These are phyloP conservation scores for Harpegnathos saltator DNA, from an alignment of 1,140 invertebrate species.

Conservation along the genomic window DNA sequence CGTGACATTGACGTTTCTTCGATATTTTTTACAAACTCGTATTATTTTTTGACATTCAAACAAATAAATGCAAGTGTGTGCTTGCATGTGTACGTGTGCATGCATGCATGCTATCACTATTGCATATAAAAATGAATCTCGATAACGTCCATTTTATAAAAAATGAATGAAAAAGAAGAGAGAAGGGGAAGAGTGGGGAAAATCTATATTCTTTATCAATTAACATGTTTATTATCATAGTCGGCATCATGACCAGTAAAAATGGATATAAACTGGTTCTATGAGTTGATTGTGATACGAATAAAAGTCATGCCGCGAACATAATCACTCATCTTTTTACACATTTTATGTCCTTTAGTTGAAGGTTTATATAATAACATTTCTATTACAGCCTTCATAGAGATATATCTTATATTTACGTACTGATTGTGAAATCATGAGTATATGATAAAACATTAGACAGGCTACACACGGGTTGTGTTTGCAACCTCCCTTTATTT, in stretches of 20 bases:
- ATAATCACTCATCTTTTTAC: slow-evolving; percentile 70
- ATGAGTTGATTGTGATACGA: neutral
- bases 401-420: slow-evolving; percentile 37
- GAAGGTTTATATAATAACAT: slow-evolving; percentile 56
- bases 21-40: slow-evolving; percentile 45
- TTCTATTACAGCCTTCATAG: slow-evolving; percentile 13
- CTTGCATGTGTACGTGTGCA: slow-evolving; percentile 76
- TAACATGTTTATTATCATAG: slow-evolving; percentile 20
- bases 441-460: slow-evolving; percentile 48
- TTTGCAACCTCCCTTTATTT: slow-evolving; percentile 38
- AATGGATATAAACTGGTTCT: slow-evolving; percentile 15
- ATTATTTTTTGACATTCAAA: slow-evolving; percentile 41
- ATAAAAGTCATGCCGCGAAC: slow-evolving; percentile 45
- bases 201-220: slow-evolving; percentile 7
- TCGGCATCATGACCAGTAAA: neutral
- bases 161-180: neutral
- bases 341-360: slow-evolving; percentile 36
- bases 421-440: slow-evolving; percentile 47
- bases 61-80: slow-evolving; percentile 67
- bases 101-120: slow-evolving; percentile 73
- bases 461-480: neutral
- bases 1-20: slow-evolving; percentile 34
- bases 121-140: slow-evolving; percentile 41
- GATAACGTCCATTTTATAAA: slow-evolving; percentile 30
- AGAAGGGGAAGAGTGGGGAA: neutral